Percentiles rank a stretch among this genome's conserved stretches.
Conservation (phyloP, 1,140 invertebrate species). For the Bombus superbus region DNA sequence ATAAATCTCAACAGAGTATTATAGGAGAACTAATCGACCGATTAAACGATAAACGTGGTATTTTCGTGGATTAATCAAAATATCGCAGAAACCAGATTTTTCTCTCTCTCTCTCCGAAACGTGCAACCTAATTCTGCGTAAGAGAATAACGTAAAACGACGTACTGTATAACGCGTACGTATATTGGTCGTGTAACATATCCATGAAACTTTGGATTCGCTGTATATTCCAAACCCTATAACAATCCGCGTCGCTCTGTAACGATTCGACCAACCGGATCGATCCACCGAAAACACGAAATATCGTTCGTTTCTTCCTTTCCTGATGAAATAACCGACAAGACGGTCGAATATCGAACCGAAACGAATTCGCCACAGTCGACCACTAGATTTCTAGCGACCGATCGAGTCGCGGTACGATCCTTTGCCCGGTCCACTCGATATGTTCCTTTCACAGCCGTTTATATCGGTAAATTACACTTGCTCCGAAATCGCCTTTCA, state of each 20-base stretch:
- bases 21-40: no score
- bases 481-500: not conserved
- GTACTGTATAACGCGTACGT: no score
- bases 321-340: not conserved
- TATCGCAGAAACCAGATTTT: no score
- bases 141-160: no score
- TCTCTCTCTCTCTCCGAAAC: no score
- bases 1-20: no score
- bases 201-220: not conserved
- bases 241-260: not conserved
- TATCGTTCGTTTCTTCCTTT: not conserved
- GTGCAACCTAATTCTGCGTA: no score
- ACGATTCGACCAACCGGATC: not conserved
- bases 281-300: not conserved
- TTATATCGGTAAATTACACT: conserved; percentile 43
- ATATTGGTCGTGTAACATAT: no score
- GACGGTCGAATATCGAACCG: not conserved
- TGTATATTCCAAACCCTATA: not conserved
- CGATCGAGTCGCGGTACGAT: no score
- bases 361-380: not conserved
- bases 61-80: no score
- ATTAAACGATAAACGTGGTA: no score
- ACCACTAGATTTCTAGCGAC: no score
- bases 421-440: not conserved
- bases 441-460: conserved; percentile 34